Evolutionary conservation across 92 coral and sea anemone species (phyloP).

Genomic region (Diadumene lineata): DNA sequence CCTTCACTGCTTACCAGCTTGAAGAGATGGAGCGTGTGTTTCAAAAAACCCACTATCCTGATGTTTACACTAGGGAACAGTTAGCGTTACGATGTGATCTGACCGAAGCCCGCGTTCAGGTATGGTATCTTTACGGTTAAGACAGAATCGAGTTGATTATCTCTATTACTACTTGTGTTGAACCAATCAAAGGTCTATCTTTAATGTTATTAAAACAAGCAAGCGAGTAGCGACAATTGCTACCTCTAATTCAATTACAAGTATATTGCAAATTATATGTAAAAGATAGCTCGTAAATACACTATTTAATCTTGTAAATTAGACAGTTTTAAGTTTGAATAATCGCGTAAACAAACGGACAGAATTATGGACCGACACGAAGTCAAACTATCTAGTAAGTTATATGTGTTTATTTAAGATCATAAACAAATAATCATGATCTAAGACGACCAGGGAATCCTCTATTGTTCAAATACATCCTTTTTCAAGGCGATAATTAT

Average conservation of each 20-base stretch:
- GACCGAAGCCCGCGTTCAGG: conserved; percentile 99
- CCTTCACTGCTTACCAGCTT: conserved; percentile 97
- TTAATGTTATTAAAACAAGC: conserved; percentile 32
- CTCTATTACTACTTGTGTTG: neutral
- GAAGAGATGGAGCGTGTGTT: conserved; percentile 99
- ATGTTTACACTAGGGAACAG: conserved; percentile 97
- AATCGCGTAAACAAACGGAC: neutral
- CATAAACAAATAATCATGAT: neutral
- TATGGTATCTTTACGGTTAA: conserved; percentile 12
- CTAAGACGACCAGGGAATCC: neutral
- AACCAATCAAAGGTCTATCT: conserved; percentile 7
- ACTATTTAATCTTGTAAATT: neutral
- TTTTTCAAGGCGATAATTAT: neutral
- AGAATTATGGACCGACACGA: neutral
- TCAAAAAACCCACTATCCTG: conserved; percentile 99
- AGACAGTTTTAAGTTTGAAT: neutral
- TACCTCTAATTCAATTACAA: conserved; percentile 35
- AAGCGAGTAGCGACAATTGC: conserved; percentile 26
- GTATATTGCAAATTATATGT: neutral
- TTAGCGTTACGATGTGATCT: conserved; percentile 92
- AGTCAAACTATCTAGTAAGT: neutral
- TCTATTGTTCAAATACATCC: neutral
- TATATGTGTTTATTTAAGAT: neutral
- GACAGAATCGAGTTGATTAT: neutral
- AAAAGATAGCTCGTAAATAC: neutral